Evolutionary conservation across 2,888 invertebrate genomes (phyloP).

Genomic region (Catocala fraxini): DNA sequence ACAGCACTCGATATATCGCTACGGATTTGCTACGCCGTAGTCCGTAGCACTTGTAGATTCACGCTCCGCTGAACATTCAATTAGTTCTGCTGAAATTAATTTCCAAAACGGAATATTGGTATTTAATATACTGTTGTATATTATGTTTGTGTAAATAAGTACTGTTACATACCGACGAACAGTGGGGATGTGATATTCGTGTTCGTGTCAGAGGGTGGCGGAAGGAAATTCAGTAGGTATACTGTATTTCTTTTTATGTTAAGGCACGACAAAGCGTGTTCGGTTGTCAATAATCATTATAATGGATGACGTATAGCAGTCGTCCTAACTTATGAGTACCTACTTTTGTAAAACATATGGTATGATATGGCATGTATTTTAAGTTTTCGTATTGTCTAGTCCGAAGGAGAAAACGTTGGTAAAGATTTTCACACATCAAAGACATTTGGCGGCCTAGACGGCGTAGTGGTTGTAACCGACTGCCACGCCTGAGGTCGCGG

Average conservation of each 20-base stretch:
- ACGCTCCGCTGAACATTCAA: conserved; percentile 42
- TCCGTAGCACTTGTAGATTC: conserved; percentile 54
- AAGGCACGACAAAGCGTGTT: too few relatives aligned
- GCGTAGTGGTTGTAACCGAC: too few relatives aligned
- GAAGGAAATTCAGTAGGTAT: neutral
- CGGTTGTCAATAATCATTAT: too few relatives aligned
- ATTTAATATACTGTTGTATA: conserved; percentile 36
- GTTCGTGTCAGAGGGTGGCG: too few relatives aligned
- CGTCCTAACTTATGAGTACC: too few relatives aligned
- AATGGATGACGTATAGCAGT: neutral
- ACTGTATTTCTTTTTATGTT: neutral
- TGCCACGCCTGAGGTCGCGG: too few relatives aligned
- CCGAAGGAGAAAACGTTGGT: too few relatives aligned
- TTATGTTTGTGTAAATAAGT: conserved; percentile 15
- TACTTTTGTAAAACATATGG: too few relatives aligned
- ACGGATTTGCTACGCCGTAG: conserved; percentile 56
- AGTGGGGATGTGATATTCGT: neutral
- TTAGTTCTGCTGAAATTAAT: conserved; percentile 47
- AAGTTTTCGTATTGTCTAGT: too few relatives aligned
- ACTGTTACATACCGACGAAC: neutral
- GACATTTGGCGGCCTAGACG: too few relatives aligned
- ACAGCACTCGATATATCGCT: conserved; percentile 27
- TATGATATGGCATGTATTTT: too few relatives aligned
- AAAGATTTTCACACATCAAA: too few relatives aligned
- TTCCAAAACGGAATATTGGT: conserved; percentile 37